Evolutionary conservation across 2,888 invertebrate species (phyloP).

Genomic region (Chaitophorus viminalis): DNA sequence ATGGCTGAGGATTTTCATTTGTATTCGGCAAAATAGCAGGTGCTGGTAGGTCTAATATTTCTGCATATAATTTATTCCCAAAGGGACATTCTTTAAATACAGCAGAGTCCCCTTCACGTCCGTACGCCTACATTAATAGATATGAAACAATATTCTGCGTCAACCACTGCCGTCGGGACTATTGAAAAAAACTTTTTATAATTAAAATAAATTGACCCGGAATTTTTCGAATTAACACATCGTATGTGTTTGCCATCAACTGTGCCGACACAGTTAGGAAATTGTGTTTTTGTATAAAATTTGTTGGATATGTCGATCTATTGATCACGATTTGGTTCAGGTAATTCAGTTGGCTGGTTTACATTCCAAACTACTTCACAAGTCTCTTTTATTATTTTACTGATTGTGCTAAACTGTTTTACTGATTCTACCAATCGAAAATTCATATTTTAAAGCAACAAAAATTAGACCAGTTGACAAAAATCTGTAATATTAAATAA

Average conservation of each 20-base stretch:
- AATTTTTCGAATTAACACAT: not conserved
- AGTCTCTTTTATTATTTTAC: constrained; percentile 1
- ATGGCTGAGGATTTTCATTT: too few species aligned
- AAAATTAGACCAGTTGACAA: not conserved
- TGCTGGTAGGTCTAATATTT: too few species aligned
- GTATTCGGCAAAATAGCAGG: not conserved
- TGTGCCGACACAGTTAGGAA: constrained; percentile 44
- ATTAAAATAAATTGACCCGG: constrained; percentile 46
- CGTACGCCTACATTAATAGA: constrained; percentile 43
- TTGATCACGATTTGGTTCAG: constrained; percentile 17
- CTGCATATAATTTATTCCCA: too few species aligned
- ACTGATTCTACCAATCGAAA: constrained; percentile 6
- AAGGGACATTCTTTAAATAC: too few species aligned
- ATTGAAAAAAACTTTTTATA: constrained; percentile 47
- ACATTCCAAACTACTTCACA: constrained; percentile 31
- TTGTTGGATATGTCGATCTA: constrained; percentile 10
- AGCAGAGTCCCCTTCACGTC: too few species aligned
- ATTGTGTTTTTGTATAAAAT: constrained; percentile 18
- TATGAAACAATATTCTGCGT: constrained; percentile 39
- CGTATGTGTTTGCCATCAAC: constrained; percentile 56
- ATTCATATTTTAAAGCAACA: not conserved
- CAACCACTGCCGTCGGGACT: constrained; percentile 30
- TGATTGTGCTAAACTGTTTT: too few species aligned
- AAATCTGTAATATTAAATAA: too few species aligned
- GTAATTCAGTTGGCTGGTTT: constrained; percentile 24